These are phyloP conservation scores for Chydorus sphaericus DNA, from an alignment of 2,888 invertebrate species.

Conservation along the genomic window DNA sequence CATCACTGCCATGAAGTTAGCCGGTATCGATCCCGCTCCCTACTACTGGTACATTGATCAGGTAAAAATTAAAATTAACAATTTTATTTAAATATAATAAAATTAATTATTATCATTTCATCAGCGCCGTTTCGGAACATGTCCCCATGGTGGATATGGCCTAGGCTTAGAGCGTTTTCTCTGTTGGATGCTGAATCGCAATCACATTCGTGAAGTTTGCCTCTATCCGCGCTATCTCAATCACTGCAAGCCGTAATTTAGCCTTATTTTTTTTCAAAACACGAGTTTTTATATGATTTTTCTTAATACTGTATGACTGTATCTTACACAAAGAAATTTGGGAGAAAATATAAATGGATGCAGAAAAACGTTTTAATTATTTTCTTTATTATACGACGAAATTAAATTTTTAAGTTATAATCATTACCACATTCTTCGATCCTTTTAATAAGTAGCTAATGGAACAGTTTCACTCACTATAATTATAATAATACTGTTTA, in stretches of 20 bases:
- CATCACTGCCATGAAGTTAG: slow-evolving; percentile 65
- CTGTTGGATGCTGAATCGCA: slow-evolving; percentile 88
- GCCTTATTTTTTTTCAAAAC: too few species aligned
- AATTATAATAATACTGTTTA: too few species aligned
- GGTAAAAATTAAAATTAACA: slow-evolving; percentile 30
- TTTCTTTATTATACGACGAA: too few species aligned
- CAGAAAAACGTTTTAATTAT: too few species aligned
- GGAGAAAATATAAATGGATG: background rate
- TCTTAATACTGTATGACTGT: background rate
- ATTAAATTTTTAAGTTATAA: too few species aligned
- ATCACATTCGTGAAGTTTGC: slow-evolving; percentile 94
- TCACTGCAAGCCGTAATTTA: slow-evolving; percentile 66
- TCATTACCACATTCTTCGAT: too few species aligned
- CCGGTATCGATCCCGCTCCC: slow-evolving; percentile 78
- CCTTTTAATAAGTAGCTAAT: too few species aligned
- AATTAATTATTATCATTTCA: too few species aligned
- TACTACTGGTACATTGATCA: slow-evolving; percentile 99
- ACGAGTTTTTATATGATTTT: too few species aligned
- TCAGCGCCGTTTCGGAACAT: slow-evolving; percentile 79
- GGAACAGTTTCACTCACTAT: too few species aligned
- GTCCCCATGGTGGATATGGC: slow-evolving; percentile 97
- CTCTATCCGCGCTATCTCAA: slow-evolving; percentile 93
- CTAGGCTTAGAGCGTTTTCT: slow-evolving; percentile 91
- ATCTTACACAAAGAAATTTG: background rate
- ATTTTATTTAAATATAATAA: too few species aligned